Conservation (phyloP, 2,797 vertebrate species). For the Aulostomus chinensis region DNA sequence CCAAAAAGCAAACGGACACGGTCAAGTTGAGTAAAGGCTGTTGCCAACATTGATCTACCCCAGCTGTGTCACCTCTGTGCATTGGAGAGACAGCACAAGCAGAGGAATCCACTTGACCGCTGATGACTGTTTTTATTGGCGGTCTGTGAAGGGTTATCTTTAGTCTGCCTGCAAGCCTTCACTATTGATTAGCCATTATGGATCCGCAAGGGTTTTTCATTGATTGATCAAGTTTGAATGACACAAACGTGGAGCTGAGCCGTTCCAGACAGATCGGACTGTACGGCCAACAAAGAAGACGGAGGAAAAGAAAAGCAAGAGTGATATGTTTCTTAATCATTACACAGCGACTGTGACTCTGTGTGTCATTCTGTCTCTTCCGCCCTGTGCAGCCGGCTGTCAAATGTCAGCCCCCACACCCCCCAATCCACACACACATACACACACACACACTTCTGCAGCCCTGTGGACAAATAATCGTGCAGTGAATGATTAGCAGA, state of each 20-base stretch:
- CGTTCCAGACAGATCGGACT: background rate
- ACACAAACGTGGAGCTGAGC: slow-evolving; percentile 21
- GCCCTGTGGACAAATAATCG: slow-evolving; percentile 72
- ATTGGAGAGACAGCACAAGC: slow-evolving; percentile 20
- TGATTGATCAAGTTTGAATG: slow-evolving; percentile 63
- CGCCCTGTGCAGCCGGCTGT: slow-evolving; percentile 37
- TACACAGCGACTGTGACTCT: slow-evolving; percentile 44
- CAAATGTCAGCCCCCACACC: slow-evolving; percentile 41
- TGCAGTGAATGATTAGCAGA: slow-evolving; percentile 75
- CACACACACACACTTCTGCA: slow-evolving; percentile 25
- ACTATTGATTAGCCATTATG: slow-evolving; percentile 58
- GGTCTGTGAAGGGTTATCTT: slow-evolving; percentile 37
- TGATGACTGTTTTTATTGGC: slow-evolving; percentile 24
- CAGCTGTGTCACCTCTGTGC: slow-evolving; percentile 40
- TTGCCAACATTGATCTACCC: slow-evolving; percentile 43
- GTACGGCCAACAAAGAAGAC: background rate
- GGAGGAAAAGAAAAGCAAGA: slow-evolving; percentile 25
- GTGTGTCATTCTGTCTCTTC: slow-evolving; percentile 54
- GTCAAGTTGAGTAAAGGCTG: slow-evolving; percentile 34
- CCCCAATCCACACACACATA: background rate
- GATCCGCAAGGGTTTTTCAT: slow-evolving; percentile 45
- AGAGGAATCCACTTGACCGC: slow-evolving; percentile 11
- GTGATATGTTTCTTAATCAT: slow-evolving; percentile 68
- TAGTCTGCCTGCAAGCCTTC: slow-evolving; percentile 29
- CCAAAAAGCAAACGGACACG: background rate